Base-by-base conservation (phyloP, 2,888 invertebrate genomes). In the Nomada ferruginata region DNA sequence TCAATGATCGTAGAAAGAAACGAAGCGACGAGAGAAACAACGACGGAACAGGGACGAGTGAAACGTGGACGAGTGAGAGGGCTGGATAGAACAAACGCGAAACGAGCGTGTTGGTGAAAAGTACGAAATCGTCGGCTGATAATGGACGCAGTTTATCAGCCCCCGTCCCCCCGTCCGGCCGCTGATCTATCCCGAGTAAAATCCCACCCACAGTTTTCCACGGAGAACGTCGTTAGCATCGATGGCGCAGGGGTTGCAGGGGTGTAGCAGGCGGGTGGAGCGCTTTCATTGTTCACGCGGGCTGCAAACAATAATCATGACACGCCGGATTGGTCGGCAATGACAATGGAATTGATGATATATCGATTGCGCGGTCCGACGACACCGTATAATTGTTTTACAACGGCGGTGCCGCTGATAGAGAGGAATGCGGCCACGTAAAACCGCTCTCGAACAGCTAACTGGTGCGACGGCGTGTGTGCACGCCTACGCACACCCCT, bases 261-360 rank as follows among this genome's bases (percentile, higher is more conserved):
- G 20, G 47, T 2, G 23, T 13, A 13, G n/a, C 36, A 64, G 66
- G 63, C 2, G 26, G n/a, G 20, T 18, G 23, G 55, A 36, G 71
- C 70, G 73, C 76, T 79, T 87, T 91, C 91, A 92, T 92, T 91
- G 91, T 92, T 91, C 91, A 85, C 89, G 89, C 90, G 88, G 89
- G 91, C 90, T 89, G 92, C 91, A 91, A 92, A 93, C 93, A 93
- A 93, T 93, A 93, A 93, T 93, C 93, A 92, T 92, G 93, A 93
- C 93, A 93, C 92, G 93, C 90, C 86, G 91, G 91, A 92, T 91
- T 92, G 91, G 90, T 90, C 91, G 87, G 91, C 92, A 92, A 91
- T 92, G 93, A 93, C 93, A 93, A 93, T 93, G 92, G 91, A 93
- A 93, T 93, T 91, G 92, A 92, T 93, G 93, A 93, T 93, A 92